phyloP scores from a whole-genome alignment of 2,113 vertebrate species.

The Acanthochromis polyacanthus region DNA sequence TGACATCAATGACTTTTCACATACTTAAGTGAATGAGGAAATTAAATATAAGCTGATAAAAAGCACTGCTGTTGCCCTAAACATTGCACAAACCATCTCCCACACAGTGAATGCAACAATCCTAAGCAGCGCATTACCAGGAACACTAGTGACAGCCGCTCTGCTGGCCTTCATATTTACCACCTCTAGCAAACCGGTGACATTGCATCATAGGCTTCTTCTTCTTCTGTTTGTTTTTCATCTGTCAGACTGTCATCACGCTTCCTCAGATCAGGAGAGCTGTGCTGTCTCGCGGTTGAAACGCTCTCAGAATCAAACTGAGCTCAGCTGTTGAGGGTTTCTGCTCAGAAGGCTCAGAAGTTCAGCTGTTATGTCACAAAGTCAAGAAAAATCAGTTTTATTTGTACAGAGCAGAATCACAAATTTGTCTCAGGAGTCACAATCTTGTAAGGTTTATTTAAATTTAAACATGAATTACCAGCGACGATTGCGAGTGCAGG shows the following conservation, averaged over 20 bases:
- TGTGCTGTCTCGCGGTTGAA: slow-evolving; percentile 12
- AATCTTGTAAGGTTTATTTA: not conserved
- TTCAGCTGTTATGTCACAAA: slow-evolving; percentile 23
- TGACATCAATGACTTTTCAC: too few species aligned
- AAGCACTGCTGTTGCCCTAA: not conserved
- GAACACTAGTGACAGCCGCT: not conserved
- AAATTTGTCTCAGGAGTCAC: not conserved
- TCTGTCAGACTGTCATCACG: not conserved
- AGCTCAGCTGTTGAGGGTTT: slow-evolving; percentile 5
- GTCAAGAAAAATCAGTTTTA: slow-evolving; percentile 8
- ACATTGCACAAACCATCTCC: not conserved
- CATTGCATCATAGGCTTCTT: not conserved
- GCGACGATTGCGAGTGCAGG: not conserved
- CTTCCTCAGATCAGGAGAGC: slow-evolving; percentile 4
- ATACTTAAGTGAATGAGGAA: too few species aligned
- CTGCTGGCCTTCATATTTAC: not conserved
- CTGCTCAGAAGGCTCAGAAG: not conserved
- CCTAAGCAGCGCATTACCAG: too few species aligned
- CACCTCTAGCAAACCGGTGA: not conserved
- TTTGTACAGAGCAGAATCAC: not conserved
- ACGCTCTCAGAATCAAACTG: slow-evolving; percentile 2
- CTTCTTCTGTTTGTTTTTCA: slow-evolving; percentile 13
- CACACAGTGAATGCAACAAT: too few species aligned
- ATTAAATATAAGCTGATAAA: too few species aligned
- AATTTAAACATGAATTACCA: not conserved